Percentiles rank a stretch among this genome's conserved stretches.
Conservation (phyloP, 2,113 vertebrate species). For the Brachyhypopomus gauderio region DNA sequence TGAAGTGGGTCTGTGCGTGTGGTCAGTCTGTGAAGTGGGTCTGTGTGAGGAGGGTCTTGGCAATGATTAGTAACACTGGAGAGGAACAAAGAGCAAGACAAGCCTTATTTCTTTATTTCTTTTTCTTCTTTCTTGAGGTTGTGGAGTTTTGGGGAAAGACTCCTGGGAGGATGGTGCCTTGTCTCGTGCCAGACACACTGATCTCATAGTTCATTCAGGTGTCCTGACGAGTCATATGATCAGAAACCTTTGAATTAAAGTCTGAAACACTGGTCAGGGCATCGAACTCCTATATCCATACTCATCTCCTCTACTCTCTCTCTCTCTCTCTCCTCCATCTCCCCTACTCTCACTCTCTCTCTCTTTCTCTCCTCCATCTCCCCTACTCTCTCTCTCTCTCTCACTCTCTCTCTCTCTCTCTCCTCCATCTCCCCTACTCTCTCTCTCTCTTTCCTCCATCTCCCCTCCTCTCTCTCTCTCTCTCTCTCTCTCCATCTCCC, state of each 20-base stretch:
- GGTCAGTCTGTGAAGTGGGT: too few relatives aligned
- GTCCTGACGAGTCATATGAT: too few relatives aligned
- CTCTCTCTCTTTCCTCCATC: not conserved
- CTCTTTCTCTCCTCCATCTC: not conserved
- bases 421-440: not conserved
- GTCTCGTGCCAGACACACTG: too few relatives aligned
- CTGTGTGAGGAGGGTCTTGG: too few relatives aligned
- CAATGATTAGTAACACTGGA: not conserved
- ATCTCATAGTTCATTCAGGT: too few relatives aligned
- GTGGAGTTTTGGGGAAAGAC: not conserved
- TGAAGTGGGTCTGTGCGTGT: too few relatives aligned
- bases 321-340: not conserved
- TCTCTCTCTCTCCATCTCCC: not conserved
- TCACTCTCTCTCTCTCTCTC: not conserved
- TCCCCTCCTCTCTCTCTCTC: not conserved
- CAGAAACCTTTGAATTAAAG: too few relatives aligned
- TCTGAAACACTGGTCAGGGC: too few relatives aligned
- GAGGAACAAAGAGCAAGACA: not conserved
- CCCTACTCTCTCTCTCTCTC: not conserved
- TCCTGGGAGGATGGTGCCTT: too few relatives aligned
- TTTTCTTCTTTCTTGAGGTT: not conserved
- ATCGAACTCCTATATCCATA: too few relatives aligned
- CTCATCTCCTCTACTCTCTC: not conserved
- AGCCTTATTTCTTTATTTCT: slow-evolving; percentile 15
- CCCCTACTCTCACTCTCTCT: not conserved